These are phyloP conservation scores for Leptopilina boulardi DNA, from an alignment of 1,140 invertebrate genomes.

Conservation along the genomic window DNA sequence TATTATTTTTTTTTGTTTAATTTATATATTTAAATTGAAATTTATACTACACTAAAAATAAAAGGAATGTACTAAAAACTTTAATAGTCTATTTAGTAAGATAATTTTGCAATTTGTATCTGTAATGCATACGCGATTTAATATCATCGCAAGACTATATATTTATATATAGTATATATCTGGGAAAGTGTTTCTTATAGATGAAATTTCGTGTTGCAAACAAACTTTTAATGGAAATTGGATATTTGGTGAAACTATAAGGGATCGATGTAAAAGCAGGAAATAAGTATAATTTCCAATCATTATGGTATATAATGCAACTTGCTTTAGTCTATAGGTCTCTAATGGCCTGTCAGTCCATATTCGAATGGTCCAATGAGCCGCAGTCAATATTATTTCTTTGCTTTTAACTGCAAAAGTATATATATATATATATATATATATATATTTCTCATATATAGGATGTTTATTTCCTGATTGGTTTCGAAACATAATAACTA, in stretches of 20 bases:
- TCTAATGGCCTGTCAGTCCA: conserved; percentile 25
- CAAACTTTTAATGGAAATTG: conserved; percentile 8
- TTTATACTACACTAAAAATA: too few species aligned
- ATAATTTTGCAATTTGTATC: too few species aligned
- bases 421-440: too few species aligned
- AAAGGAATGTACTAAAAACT: too few species aligned
- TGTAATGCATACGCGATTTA: too few species aligned
- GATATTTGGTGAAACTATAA: conserved; percentile 16
- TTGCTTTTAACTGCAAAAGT: neutral
- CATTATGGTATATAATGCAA: conserved; percentile 17
- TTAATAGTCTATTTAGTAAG: too few species aligned
- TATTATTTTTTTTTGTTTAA: too few species aligned
- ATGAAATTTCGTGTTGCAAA: neutral
- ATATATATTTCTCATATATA: too few species aligned
- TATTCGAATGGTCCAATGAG: conserved; percentile 27
- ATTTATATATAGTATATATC: too few species aligned
- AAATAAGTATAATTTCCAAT: conserved; percentile 31
- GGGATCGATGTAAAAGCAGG: neutral
- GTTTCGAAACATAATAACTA: conserved; percentile 26
- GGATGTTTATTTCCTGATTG: conserved; percentile 14
- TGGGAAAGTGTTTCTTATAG: neutral
- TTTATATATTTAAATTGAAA: too few species aligned
- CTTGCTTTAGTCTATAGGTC: neutral
- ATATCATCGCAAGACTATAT: too few species aligned
- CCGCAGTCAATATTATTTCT: conserved; percentile 4